phyloP scores from a whole-genome alignment of 35 echinoderm and acorn worm genomes.

The Heliocidaris tuberculata region DNA sequence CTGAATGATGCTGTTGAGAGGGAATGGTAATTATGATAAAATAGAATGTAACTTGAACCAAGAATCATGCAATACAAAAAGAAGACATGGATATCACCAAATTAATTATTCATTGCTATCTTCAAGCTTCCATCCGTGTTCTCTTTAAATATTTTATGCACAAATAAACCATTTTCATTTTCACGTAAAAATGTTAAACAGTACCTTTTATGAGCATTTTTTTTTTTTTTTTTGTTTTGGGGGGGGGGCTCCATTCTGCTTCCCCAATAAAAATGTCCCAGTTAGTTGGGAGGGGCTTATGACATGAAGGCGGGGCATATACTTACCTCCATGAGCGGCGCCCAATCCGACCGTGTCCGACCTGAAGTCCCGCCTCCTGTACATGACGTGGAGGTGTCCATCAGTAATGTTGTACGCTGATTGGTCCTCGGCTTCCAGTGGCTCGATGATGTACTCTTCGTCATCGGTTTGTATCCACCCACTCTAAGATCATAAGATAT shows the following conservation, averaged over 20 bases:
- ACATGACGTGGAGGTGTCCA: slow-evolving; percentile 49
- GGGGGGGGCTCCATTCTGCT: too few relatives aligned
- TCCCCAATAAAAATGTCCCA: too few relatives aligned
- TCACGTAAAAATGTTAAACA: too few relatives aligned
- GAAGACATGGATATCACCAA: too few relatives aligned
- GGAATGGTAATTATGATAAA: not conserved
- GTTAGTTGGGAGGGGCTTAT: not conserved
- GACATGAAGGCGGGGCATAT: not conserved
- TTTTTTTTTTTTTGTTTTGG: too few relatives aligned
- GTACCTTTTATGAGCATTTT: too few relatives aligned
- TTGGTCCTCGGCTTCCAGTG: slow-evolving; percentile 23
- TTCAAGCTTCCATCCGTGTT: too few relatives aligned
- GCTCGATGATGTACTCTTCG: slow-evolving; percentile 48
- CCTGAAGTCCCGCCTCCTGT: slow-evolving; percentile 39
- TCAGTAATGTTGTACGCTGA: slow-evolving; percentile 37
- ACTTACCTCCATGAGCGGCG: not conserved
- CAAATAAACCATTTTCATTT: too few relatives aligned
- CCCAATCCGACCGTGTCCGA: slow-evolving; percentile 5
- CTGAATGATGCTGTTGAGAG: not conserved
- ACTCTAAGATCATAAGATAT: not conserved
- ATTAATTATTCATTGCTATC: too few relatives aligned
- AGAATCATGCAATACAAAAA: too few relatives aligned
- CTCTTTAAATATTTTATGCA: too few relatives aligned
- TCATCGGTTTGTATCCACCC: slow-evolving; percentile 48
- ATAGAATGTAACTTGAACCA: not conserved